Conservation (phyloP, 2,113 vertebrate genomes). For the Barbus barbus region DNA sequence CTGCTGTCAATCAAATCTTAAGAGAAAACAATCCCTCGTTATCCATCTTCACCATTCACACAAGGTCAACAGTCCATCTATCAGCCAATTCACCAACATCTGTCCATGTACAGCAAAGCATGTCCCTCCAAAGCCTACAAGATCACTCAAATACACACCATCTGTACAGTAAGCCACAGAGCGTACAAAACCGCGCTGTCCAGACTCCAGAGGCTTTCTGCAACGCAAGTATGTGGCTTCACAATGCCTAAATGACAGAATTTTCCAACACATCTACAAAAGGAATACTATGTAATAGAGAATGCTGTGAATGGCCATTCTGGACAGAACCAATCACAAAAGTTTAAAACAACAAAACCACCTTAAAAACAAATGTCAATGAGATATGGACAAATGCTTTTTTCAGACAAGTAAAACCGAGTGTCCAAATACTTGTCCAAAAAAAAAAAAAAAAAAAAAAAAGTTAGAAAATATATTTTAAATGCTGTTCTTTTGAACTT, state of each 20-base stretch:
- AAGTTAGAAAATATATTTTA: too few relatives aligned
- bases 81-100: slow-evolving; percentile 11
- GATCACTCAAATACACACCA: slow-evolving; percentile 18
- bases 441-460: too few relatives aligned
- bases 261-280: background rate
- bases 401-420: background rate
- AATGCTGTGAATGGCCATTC: background rate
- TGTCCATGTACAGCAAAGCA: slow-evolving; percentile 5
- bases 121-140: slow-evolving; percentile 10
- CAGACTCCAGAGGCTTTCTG: too few relatives aligned
- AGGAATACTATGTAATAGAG: background rate
- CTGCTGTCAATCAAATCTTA: slow-evolving; percentile 7
- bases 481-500: too few relatives aligned
- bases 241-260: background rate
- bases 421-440: background rate
- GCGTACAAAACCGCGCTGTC: background rate
- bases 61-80: background rate
- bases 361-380: background rate
- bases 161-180: slow-evolving; percentile 9
- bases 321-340: background rate
- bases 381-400: too few relatives aligned
- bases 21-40: slow-evolving; percentile 25
- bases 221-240: background rate
- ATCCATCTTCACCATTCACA: background rate
- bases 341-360: background rate